These are phyloP conservation scores for Megalopta genalis DNA, from an alignment of 1,140 invertebrate species.

Conservation along the genomic window DNA sequence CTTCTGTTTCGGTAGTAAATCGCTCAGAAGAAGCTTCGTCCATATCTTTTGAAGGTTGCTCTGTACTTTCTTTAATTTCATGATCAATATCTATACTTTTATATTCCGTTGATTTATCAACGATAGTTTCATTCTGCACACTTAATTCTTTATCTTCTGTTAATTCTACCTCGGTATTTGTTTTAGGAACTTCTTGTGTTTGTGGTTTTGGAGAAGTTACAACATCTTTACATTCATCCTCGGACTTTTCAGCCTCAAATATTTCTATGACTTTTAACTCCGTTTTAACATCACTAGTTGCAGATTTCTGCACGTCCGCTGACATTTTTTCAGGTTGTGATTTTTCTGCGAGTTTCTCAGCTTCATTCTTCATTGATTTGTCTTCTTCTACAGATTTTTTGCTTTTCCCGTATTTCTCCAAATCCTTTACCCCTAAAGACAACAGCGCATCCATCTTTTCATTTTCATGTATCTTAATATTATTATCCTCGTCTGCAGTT, in stretches of 20 bases:
- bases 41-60: constrained; percentile 41
- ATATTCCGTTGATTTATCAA: constrained; percentile 18
- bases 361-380: constrained; percentile 37
- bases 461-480: constrained; percentile 35
- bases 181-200: not conserved
- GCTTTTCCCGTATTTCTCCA: constrained; percentile 3
- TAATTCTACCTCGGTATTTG: constrained; percentile 19
- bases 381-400: constrained; percentile 32
- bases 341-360: constrained; percentile 19
- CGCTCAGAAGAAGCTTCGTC: constrained; percentile 54
- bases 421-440: not conserved
- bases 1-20: constrained; percentile 60
- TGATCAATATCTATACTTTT: constrained; percentile 20
- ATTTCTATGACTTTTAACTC: constrained; percentile 76
- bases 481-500: constrained; percentile 56
- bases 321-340: constrained; percentile 7
- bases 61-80: constrained; percentile 15
- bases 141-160: constrained; percentile 23
- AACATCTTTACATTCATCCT: constrained; percentile 41
- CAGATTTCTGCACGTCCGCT: constrained; percentile 32
- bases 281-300: constrained; percentile 50
- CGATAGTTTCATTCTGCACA: not conserved
- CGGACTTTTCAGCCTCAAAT: constrained; percentile 71
- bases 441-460: constrained; percentile 40
- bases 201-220: constrained; percentile 18